These are phyloP conservation scores for Alauda arvensis DNA, from an alignment of 2,797 vertebrate species.

Conservation along the genomic window DNA sequence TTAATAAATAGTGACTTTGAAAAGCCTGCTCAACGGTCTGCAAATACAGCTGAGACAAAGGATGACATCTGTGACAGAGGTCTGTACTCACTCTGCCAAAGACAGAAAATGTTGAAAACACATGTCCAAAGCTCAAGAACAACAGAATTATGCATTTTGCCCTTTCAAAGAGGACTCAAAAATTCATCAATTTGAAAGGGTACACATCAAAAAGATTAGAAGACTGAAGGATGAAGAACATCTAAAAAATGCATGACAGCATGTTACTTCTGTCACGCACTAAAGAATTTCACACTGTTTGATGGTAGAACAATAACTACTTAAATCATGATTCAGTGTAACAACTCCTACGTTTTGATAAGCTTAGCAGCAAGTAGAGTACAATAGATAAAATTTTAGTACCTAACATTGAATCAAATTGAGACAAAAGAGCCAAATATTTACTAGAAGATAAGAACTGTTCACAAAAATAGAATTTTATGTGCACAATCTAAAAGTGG, in stretches of 20 bases:
- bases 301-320: neutral
- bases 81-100: neutral
- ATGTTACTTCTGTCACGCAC: neutral
- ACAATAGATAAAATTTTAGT: neutral
- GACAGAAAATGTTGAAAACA: neutral
- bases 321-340: neutral
- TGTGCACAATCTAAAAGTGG: neutral
- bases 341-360: neutral
- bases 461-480: neutral
- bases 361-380: neutral
- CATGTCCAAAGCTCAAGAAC: neutral
- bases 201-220: neutral
- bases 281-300: neutral
- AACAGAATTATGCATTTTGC: neutral
- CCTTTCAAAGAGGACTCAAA: neutral
- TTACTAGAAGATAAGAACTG: neutral
- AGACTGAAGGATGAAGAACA: neutral
- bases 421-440: neutral
- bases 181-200: neutral
- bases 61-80: conserved; percentile 15
- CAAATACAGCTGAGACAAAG: conserved; percentile 11
- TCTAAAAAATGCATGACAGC: neutral
- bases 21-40: neutral
- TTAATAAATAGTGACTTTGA: conserved; percentile 42
- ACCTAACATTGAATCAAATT: neutral